Base-by-base conservation (phyloP, 2,888 invertebrate species). In the Ormyrus thymus region DNA sequence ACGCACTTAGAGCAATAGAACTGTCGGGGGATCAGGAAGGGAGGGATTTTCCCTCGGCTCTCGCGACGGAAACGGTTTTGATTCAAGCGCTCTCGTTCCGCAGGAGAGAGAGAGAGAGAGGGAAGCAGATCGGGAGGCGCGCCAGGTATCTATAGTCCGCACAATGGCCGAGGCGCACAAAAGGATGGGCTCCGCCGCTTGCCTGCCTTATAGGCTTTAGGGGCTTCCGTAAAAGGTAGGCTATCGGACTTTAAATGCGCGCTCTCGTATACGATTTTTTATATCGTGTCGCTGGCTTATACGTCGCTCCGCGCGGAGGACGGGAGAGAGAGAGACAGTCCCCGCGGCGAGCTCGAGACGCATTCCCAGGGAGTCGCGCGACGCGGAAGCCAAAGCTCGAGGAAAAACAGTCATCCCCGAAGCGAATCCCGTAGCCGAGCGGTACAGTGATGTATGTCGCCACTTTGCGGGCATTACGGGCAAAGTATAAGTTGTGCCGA, bases 401-500 rank as follows among this genome's bases (percentile, higher is more conserved):
- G 50, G 62, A 73, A 65, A 73, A 64, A 69, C 61, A 61, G 53
- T 76, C 56, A 59, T 68, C 51, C 56, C 29, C 50, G 65, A 59
- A 68, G 59, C 64, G 51, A 73, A 78, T 68, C 78, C 68, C 62
- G 15, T 43, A 15, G 4, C 8, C 53, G 1, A 8, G 48, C 65
- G 55, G 72, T 68, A 72, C 66, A 61, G 58, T 68, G 71, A 68
- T 64, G 58, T 50, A 77, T n/a, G 51, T 45, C 48, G 9, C 43
- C 53, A 46, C 11, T 65, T 82, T 81, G 78, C 73, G 78, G 82
- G 81, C 62, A 74, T 80, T 78, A 78, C 74, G 66, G 78, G 80
- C 79, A 76, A 81, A 78, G 78, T 76, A 78, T 76, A 79, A 78
- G 78, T 70, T 76, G 72, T 71, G 75, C 74, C 62, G 46, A n/a